Evolutionary conservation across 92 coral and sea anemone species (phyloP).

Genomic region (Diadumene lineata): DNA sequence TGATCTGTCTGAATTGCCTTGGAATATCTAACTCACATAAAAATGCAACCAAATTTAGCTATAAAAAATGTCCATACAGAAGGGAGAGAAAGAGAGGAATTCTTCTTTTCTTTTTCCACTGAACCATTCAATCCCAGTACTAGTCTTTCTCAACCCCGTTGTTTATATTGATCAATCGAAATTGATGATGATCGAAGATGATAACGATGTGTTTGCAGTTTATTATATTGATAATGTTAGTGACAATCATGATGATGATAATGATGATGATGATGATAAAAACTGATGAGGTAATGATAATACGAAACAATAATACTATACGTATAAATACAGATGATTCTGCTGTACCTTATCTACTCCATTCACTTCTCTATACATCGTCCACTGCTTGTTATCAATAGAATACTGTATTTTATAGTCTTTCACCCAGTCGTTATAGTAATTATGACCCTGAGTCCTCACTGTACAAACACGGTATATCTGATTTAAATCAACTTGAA

Average conservation of each 20-base stretch:
- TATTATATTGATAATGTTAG: background rate
- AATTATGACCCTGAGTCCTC: slow-evolving; percentile 29
- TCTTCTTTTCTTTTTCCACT: too few species aligned
- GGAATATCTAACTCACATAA: background rate
- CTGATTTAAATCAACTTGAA: slow-evolving; percentile 27
- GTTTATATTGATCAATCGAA: background rate
- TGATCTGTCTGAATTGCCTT: slow-evolving; percentile 4
- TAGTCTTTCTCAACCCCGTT: background rate
- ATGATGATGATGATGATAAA: background rate
- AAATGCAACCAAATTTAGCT: background rate
- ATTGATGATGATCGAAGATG: background rate
- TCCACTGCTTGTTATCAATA: slow-evolving; percentile 6
- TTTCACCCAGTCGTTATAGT: background rate
- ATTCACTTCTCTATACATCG: slow-evolving; percentile 3
- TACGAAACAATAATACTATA: background rate
- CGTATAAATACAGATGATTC: too few species aligned
- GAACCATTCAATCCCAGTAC: too few species aligned
- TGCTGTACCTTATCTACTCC: slow-evolving; percentile 6
- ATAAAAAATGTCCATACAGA: too few species aligned
- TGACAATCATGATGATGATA: background rate
- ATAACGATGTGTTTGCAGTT: background rate
- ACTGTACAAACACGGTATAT: slow-evolving; percentile 33
- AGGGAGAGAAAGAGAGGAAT: too few species aligned
- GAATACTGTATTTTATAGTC: slow-evolving; percentile 20
- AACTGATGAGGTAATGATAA: background rate